phyloP scores from a whole-genome alignment of 1,140 invertebrate genomes.

The Orchestia grillus region DNA sequence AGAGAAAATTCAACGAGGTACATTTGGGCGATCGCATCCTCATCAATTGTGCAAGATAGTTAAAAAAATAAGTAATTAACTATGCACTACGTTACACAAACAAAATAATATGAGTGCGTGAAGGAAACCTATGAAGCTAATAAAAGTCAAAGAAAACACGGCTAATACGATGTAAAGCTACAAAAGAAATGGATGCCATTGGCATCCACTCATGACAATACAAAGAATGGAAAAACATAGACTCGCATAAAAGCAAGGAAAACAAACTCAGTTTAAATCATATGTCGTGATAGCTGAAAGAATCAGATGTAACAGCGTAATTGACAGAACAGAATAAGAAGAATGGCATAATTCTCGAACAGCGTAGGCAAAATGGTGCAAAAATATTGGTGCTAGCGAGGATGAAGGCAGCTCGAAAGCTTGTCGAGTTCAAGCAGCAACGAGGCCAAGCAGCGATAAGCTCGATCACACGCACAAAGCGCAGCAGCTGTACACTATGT shows the following conservation, averaged over 20 bases:
- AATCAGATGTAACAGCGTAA: no score
- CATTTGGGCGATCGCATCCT: background rate
- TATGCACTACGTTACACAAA: background rate
- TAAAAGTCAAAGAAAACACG: background rate
- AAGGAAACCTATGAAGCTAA: background rate
- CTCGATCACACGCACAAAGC: background rate
- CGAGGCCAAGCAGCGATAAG: background rate
- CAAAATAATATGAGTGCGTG: background rate
- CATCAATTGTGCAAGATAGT: background rate
- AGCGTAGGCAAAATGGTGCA: background rate
- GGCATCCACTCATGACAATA: background rate
- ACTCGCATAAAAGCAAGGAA: background rate
- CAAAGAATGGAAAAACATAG: background rate
- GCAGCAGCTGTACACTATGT: background rate
- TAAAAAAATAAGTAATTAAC: background rate
- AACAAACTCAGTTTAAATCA: background rate
- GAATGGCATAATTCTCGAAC: background rate
- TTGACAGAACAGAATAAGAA: background rate
- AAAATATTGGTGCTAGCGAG: background rate
- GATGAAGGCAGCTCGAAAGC: background rate
- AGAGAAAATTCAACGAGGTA: background rate
- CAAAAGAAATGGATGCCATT: background rate
- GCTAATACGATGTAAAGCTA: background rate
- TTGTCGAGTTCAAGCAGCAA: background rate
- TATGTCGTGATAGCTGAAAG: no score